Evolutionary conservation across 1,140 invertebrate genomes (phyloP).

Genomic region (Ditylenchus dipsaci): DNA sequence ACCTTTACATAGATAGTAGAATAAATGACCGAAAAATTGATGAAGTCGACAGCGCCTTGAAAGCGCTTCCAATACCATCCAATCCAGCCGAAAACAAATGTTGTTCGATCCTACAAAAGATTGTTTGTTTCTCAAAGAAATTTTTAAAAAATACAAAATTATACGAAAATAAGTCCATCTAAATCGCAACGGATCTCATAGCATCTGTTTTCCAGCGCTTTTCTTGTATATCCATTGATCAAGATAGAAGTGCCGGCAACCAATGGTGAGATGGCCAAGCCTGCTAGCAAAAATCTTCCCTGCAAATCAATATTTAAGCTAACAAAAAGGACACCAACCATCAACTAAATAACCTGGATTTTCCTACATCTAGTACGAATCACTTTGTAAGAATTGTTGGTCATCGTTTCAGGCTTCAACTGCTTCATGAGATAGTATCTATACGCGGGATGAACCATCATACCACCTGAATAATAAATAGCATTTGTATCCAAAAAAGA

Average conservation of each 20-base stretch:
- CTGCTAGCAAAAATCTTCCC: constrained; percentile 46
- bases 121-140: background rate
- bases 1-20: constrained; percentile 33
- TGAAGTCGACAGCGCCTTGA: constrained; percentile 52
- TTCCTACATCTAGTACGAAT: constrained; percentile 44
- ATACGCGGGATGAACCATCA: constrained; percentile 48
- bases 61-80: constrained; percentile 56
- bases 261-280: constrained; percentile 37
- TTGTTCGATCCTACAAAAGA: constrained; percentile 34
- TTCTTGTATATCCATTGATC: constrained; percentile 19
- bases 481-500: too few relatives aligned
- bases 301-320: constrained; percentile 19
- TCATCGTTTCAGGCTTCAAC: constrained; percentile 46
- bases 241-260: constrained; percentile 24
- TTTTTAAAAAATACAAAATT: background rate
- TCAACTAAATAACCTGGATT: constrained; percentile 27
- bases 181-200: constrained; percentile 40
- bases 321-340: background rate
- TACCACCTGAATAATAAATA: constrained; percentile 39
- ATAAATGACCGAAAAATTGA: constrained; percentile 49
- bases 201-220: constrained; percentile 38
- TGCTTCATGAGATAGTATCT: constrained; percentile 37
- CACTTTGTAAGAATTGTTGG: constrained; percentile 50
- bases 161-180: constrained; percentile 5
- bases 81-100: constrained; percentile 39